These are phyloP conservation scores for Zootoca vivipara DNA, from an alignment of 2,113 vertebrate species.

Conservation along the genomic window DNA sequence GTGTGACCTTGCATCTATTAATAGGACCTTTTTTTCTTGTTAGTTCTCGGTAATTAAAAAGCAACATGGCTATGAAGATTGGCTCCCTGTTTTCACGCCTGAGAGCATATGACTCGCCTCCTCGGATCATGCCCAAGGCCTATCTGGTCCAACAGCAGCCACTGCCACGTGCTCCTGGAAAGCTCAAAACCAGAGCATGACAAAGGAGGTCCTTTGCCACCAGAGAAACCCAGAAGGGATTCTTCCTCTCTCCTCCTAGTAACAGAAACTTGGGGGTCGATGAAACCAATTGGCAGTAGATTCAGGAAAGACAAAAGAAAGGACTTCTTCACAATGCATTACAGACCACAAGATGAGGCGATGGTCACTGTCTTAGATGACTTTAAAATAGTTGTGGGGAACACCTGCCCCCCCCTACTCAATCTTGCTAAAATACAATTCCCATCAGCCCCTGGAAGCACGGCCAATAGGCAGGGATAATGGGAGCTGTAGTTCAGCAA, in stretches of 20 bases:
- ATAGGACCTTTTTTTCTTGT: not conserved
- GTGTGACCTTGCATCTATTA: constrained; percentile 5
- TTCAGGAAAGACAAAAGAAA: not conserved
- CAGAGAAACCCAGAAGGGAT: not conserved
- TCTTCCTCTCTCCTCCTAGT: not conserved
- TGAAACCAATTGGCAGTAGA: not conserved
- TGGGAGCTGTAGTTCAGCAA: no score
- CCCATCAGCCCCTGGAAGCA: no score
- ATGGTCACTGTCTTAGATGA: not conserved
- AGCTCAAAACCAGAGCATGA: not conserved
- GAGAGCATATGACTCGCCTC: not conserved
- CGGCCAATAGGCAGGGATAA: no score
- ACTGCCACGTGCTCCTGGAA: not conserved
- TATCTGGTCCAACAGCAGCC: not conserved
- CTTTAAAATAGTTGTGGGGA: not conserved
- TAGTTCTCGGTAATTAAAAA: not conserved
- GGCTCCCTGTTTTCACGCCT: not conserved
- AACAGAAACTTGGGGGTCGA: not conserved
- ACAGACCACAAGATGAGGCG: not conserved
- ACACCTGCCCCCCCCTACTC: no score
- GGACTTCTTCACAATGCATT: not conserved
- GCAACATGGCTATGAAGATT: not conserved
- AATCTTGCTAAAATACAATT: no score
- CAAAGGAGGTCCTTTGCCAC: not conserved
- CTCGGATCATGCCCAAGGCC: not conserved